A percentile compares a stretch with the other conserved stretches of the same genome.
These are phyloP conservation scores for Cyprinodon variegatus DNA, from an alignment of 2,113 vertebrate species.

Conservation along the genomic window DNA sequence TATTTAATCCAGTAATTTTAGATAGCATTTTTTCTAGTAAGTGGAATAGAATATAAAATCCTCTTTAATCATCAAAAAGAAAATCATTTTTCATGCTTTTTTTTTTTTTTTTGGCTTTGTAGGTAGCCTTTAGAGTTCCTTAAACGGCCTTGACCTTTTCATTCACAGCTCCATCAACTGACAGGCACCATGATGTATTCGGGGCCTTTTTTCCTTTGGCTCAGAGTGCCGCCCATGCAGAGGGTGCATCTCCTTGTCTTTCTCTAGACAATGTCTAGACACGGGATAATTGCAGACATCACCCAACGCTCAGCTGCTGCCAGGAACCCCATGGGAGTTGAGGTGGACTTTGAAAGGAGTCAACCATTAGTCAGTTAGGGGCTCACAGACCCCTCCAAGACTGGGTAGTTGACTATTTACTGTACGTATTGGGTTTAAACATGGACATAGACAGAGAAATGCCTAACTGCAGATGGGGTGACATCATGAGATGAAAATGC, in stretches of 20 bases:
- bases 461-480: conserved; percentile 74
- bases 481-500: conserved; percentile 73
- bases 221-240: conserved; percentile 41
- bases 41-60: not conserved
- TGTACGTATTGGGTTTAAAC: not conserved
- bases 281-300: conserved; percentile 91
- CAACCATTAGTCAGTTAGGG: conserved; percentile 53
- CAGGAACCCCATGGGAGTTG: conserved; percentile 81
- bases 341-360: conserved; percentile 87
- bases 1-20: not conserved
- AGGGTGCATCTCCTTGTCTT: conserved; percentile 76
- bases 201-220: conserved; percentile 47
- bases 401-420: conserved; percentile 8
- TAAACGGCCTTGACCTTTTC: conserved; percentile 41
- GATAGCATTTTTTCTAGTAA: not conserved
- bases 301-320: conserved; percentile 89
- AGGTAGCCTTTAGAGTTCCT: conserved; percentile 25
- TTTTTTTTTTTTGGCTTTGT: not conserved
- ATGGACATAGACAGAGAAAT: conserved; percentile 33
- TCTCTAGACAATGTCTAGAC: conserved; percentile 96
- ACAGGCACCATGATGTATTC: conserved; percentile 38
- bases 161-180: conserved; percentile 45
- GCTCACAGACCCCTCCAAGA: conserved; percentile 18
- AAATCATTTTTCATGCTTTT: not conserved
- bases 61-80: not conserved